These are phyloP conservation scores for Diachrysia chrysitis DNA, from an alignment of 2,888 invertebrate genomes.

Conservation along the genomic window DNA sequence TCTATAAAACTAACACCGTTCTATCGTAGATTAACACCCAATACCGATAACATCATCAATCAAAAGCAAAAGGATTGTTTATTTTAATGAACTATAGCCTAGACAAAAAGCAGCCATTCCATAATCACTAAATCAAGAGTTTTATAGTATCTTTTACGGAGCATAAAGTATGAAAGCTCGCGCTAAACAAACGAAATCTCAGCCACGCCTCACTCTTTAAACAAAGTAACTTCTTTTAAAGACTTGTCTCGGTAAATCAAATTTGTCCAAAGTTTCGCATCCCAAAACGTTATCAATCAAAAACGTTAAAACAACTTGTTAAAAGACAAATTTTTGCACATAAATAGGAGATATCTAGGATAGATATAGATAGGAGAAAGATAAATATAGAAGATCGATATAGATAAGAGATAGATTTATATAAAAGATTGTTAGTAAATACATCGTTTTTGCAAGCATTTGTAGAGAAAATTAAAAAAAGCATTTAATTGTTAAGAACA, in stretches of 20 bases:
- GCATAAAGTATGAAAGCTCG: not conserved
- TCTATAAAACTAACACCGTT: not conserved
- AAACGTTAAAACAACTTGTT: constrained; percentile 52
- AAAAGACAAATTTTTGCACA: constrained; percentile 48
- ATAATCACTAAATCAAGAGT: not conserved
- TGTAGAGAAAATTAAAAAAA: not conserved
- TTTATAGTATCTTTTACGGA: not conserved
- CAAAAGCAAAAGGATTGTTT: not conserved
- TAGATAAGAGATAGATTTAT: no score
- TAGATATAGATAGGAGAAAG: no score
- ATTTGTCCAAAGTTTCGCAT: constrained; percentile 52
- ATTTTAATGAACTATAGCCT: not conserved
- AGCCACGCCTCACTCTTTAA: constrained; percentile 5
- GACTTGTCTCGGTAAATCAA: constrained; percentile 48
- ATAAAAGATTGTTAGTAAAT: constrained; percentile 48
- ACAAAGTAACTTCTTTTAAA: constrained; percentile 37
- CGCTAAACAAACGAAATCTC: constrained; percentile 14
- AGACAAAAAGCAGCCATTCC: not conserved
- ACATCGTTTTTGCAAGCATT: constrained; percentile 17
- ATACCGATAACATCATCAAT: not conserved
- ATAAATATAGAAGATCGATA: no score
- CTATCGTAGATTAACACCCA: not conserved
- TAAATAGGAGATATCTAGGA: not conserved
- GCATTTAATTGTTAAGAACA: no score
- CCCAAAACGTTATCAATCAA: constrained; percentile 55